Percentiles rank a stretch among this genome's conserved stretches.
Evolutionary conservation across 2,113 vertebrate genomes (phyloP).

Genomic region (Rhombomys opimus): DNA sequence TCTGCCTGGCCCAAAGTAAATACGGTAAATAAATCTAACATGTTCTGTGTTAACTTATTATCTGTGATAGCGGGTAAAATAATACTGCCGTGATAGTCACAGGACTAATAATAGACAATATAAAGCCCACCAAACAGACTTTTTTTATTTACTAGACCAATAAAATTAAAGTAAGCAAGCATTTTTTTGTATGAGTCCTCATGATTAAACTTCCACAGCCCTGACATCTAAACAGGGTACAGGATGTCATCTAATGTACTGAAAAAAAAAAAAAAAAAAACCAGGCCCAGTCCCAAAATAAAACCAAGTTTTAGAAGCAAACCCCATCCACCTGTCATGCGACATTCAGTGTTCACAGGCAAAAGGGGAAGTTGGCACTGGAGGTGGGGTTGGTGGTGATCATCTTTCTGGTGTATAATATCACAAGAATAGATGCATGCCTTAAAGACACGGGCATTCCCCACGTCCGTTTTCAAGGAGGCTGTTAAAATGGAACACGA

Average conservation of each 20-base stretch:
- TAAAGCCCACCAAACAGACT: no score
- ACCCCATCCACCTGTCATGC: not conserved
- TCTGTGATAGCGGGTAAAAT: no score
- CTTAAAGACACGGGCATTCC: not conserved
- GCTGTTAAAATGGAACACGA: not conserved
- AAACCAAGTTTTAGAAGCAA: not conserved
- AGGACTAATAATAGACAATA: no score
- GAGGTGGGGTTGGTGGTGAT: not conserved
- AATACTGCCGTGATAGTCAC: no score
- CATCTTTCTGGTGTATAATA: not conserved
- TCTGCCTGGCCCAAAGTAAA: no score
- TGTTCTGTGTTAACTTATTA: no score
- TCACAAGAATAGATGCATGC: not conserved
- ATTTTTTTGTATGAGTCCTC: not conserved
- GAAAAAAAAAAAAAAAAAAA: constrained; percentile 21
- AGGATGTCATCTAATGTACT: not conserved
- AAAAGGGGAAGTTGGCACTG: not conserved
- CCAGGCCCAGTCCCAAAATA: not conserved
- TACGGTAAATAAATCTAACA: no score
- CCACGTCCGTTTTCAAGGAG: not conserved
- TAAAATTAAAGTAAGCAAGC: not conserved
- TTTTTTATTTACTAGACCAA: no score
- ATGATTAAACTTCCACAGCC: not conserved
- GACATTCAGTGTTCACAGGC: not conserved
- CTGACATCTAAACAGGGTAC: not conserved